phyloP scores from a whole-genome alignment of 2,888 invertebrate species.

The Epirrhoe alternata region DNA sequence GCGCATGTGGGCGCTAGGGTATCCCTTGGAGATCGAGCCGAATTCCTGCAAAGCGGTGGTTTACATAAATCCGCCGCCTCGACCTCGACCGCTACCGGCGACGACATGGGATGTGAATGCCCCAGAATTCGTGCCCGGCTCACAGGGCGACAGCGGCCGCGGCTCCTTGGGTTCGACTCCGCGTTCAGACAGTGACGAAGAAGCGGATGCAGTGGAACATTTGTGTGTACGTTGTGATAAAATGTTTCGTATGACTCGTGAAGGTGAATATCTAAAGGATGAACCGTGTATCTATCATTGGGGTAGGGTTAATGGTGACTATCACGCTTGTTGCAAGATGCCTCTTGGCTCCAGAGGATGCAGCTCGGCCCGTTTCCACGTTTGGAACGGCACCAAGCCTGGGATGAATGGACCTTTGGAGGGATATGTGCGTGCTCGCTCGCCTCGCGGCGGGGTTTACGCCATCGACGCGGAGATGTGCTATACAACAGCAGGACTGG shows the following conservation, averaged over 20 bases:
- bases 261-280: constrained; percentile 89
- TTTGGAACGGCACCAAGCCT: constrained; percentile 89
- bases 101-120: constrained; percentile 87
- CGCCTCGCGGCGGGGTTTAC: constrained; percentile 86
- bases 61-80: constrained; percentile 84
- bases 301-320: constrained; percentile 89
- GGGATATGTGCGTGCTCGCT: constrained; percentile 87
- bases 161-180: constrained; percentile 84
- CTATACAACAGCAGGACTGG: constrained; percentile 94
- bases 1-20: constrained; percentile 88
- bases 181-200: constrained; percentile 84
- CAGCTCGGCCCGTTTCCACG: constrained; percentile 87
- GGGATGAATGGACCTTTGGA: constrained; percentile 91
- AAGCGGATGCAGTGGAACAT: constrained; percentile 85
- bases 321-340: constrained; percentile 88
- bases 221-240: constrained; percentile 90
- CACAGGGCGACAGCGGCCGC: constrained; percentile 83
- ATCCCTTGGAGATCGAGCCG: constrained; percentile 87
- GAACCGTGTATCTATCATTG: constrained; percentile 95
- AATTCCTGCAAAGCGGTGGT: constrained; percentile 87
- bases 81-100: constrained; percentile 68
- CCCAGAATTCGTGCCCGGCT: constrained; percentile 87
- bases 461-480: constrained; percentile 99
- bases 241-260: constrained; percentile 88
- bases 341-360: constrained; percentile 86